Conservation (phyloP, 2,888 invertebrate species). For the Aleiodes alternator region DNA sequence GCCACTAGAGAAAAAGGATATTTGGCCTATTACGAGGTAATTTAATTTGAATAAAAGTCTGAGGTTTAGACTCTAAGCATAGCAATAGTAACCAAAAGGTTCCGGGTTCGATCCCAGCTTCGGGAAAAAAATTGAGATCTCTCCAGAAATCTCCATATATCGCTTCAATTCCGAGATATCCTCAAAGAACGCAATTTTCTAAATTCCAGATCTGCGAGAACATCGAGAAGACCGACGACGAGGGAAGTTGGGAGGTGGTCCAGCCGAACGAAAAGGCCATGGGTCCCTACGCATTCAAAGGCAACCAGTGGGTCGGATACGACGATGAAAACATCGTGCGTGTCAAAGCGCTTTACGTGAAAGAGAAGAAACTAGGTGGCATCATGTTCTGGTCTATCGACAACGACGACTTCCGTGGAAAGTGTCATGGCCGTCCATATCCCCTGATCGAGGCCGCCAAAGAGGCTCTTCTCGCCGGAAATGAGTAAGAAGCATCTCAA, state of each 20-base stretch:
- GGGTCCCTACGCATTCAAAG: conserved; percentile 92
- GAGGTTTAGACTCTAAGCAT: no score
- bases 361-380: conserved; percentile 89
- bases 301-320: conserved; percentile 95
- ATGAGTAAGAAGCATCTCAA: conserved; percentile 77
- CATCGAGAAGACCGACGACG: conserved; percentile 82
- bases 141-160: no score
- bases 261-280: conserved; percentile 88
- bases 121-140: no score
- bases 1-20: conserved; percentile 95
- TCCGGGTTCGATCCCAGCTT: no score
- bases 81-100: no score
- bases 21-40: conserved; percentile 93
- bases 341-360: conserved; percentile 90
- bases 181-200: neutral
- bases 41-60: neutral
- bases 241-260: conserved; percentile 83
- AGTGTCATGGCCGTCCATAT: conserved; percentile 90
- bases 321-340: conserved; percentile 90
- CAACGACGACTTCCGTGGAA: conserved; percentile 96
- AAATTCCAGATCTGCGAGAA: conserved; percentile 88
- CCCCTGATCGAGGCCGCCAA: conserved; percentile 95
- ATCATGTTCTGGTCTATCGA: conserved; percentile 97
- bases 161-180: no score
- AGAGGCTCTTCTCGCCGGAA: conserved; percentile 84